phyloP scores from a whole-genome alignment of 2,113 vertebrate species.

The Brachionichthys hirsutus region DNA sequence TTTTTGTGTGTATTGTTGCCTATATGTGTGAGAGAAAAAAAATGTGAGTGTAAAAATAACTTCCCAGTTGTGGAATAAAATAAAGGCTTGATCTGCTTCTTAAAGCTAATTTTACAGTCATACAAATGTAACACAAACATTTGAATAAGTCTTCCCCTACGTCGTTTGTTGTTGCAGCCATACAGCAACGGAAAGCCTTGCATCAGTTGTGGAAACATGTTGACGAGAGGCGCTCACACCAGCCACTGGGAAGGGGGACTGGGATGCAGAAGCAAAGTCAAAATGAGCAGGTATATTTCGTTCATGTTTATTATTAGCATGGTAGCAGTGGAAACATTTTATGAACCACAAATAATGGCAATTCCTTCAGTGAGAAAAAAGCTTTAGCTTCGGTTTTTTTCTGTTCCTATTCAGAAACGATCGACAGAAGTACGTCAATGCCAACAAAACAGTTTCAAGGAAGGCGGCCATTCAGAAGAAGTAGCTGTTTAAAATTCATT shows the following conservation, averaged over 20 bases:
- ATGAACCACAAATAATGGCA: background rate
- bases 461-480: constrained; percentile 70
- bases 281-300: constrained; percentile 78
- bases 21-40: too few relatives aligned
- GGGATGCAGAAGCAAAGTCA: constrained; percentile 79
- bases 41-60: too few relatives aligned
- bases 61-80: too few relatives aligned
- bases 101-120: too few relatives aligned
- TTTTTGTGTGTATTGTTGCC: too few relatives aligned
- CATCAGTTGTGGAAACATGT: constrained; percentile 75
- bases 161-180: constrained; percentile 55
- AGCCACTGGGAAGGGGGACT: constrained; percentile 83
- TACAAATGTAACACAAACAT: background rate
- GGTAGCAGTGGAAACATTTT: background rate
- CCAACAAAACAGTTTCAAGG: constrained; percentile 76
- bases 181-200: constrained; percentile 78
- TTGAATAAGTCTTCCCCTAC: background rate
- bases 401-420: constrained; percentile 75
- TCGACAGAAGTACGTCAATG: constrained; percentile 78
- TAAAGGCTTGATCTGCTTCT: too few relatives aligned
- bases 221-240: constrained; percentile 71
- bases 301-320: background rate
- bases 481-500: too few relatives aligned
- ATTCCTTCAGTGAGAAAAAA: background rate
- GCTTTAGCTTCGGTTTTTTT: background rate